A percentile compares a stretch with the other conserved stretches of the same genome.
Conservation (phyloP, 2,888 invertebrate species). For the Petrolisthes manimaculis region DNA sequence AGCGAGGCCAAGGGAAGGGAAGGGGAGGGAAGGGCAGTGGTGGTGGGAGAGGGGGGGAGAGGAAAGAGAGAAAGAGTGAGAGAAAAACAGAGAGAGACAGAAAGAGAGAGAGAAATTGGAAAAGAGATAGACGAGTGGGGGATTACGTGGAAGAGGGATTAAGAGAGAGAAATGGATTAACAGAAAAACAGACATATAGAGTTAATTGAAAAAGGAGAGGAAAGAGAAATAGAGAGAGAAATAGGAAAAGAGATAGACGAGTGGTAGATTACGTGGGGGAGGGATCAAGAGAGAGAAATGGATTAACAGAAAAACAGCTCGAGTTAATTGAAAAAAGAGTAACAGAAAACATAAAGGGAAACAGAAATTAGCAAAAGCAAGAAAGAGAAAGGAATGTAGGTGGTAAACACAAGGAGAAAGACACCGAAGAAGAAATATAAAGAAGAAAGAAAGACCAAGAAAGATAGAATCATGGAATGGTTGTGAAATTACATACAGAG, state of each 20-base stretch:
- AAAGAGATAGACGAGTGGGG: background rate
- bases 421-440: background rate
- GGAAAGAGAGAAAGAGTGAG: background rate
- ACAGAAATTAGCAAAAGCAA: background rate
- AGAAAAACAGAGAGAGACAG: background rate
- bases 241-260: background rate
- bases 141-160: background rate
- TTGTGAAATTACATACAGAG: background rate
- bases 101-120: background rate
- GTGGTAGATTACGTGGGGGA: too few species aligned
- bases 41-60: conserved; percentile 3
- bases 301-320: background rate
- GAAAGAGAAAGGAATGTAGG: conserved; percentile 4
- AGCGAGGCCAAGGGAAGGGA: background rate
- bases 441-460: background rate
- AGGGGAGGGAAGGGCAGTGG: conserved; percentile 4
- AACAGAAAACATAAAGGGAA: background rate
- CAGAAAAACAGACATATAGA: background rate
- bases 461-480: background rate
- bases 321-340: background rate
- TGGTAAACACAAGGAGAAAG: background rate
- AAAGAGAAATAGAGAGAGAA: background rate
- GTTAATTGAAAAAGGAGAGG: background rate
- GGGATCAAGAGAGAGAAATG: background rate
- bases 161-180: background rate